Conservation (phyloP, 1,140 invertebrate genomes). For the Drosophila ironensis region DNA sequence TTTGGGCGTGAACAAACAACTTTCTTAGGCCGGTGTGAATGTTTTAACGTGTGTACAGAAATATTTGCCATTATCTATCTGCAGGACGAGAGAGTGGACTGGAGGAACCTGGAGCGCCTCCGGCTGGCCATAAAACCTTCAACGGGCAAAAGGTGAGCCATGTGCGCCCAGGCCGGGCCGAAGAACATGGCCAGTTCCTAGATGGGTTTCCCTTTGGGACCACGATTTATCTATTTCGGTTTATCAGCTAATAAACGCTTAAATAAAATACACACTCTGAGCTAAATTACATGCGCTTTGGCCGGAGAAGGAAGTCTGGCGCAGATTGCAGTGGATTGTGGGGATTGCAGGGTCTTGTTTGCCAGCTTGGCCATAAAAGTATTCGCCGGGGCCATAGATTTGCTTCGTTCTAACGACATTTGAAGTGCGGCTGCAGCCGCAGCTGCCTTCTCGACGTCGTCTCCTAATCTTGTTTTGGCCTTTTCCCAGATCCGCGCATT, state of each 20-base stretch:
- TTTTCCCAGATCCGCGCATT: slow-evolving; percentile 38
- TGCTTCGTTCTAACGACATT: slow-evolving; percentile 70
- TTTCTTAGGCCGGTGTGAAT: slow-evolving; percentile 58
- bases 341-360: slow-evolving; percentile 30
- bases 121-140: slow-evolving; percentile 69
- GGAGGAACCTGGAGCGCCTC: slow-evolving; percentile 46
- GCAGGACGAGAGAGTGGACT: slow-evolving; percentile 28
- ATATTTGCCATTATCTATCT: slow-evolving; percentile 68
- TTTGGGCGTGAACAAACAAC: slow-evolving; percentile 65
- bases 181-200: neutral
- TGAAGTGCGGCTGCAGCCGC: slow-evolving; percentile 52
- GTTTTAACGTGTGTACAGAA: slow-evolving; percentile 58
- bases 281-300: slow-evolving; percentile 73
- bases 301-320: slow-evolving; percentile 21
- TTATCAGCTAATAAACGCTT: slow-evolving; percentile 81
- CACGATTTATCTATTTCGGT: slow-evolving; percentile 74
- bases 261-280: slow-evolving; percentile 80
- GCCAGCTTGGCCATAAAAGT: slow-evolving; percentile 29
- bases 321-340: neutral
- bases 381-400: slow-evolving; percentile 29
- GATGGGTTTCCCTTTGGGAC: slow-evolving; percentile 29
- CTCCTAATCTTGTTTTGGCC: slow-evolving; percentile 65
- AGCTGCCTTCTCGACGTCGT: too few species aligned
- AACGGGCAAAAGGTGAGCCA: slow-evolving; percentile 25
- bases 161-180: too few species aligned